Evolutionary conservation across 2,888 invertebrate species (phyloP).

Genomic region (Dastarcus helophoroides): DNA sequence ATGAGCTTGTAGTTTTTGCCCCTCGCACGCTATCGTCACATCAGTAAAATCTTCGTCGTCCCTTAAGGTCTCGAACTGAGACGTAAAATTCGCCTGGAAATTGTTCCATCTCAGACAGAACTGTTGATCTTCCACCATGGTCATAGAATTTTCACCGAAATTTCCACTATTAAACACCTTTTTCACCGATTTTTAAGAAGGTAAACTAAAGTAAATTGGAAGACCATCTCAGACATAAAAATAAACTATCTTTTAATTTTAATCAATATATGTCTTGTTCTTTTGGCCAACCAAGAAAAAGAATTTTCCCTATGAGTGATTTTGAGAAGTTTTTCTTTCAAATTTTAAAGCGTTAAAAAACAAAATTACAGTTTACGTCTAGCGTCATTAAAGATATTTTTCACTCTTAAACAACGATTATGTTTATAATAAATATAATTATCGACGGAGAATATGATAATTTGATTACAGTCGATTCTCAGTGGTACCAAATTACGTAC

Average conservation of each 20-base stretch:
- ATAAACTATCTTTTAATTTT: constrained; percentile 35
- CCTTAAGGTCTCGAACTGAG: constrained; percentile 73
- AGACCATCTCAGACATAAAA: constrained; percentile 29
- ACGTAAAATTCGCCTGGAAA: constrained; percentile 77
- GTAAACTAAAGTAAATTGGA: constrained; percentile 9
- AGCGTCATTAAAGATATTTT: too few species aligned
- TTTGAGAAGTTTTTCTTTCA: too few species aligned
- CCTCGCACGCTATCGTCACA: constrained; percentile 78
- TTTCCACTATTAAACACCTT: neutral
- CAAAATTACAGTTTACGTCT: too few species aligned
- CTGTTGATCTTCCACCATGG: constrained; percentile 62
- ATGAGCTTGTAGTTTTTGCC: constrained; percentile 72
- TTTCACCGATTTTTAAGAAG: too few species aligned
- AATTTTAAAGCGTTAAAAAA: too few species aligned
- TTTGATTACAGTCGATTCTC: too few species aligned
- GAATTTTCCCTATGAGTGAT: constrained; percentile 30
- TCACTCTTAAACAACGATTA: too few species aligned
- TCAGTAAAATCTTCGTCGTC: constrained; percentile 82
- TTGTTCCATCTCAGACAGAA: constrained; percentile 86
- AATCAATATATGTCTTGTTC: constrained; percentile 35
- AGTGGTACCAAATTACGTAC: too few species aligned
- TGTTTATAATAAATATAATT: too few species aligned
- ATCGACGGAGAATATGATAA: too few species aligned
- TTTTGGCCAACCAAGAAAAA: constrained; percentile 37
- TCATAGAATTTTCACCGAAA: constrained; percentile 19